Evolutionary conservation across 2,888 invertebrate species (phyloP), one percentile per base, ranked within the genome.

Genomic region (Ornithoptera alexandrae): DNA sequence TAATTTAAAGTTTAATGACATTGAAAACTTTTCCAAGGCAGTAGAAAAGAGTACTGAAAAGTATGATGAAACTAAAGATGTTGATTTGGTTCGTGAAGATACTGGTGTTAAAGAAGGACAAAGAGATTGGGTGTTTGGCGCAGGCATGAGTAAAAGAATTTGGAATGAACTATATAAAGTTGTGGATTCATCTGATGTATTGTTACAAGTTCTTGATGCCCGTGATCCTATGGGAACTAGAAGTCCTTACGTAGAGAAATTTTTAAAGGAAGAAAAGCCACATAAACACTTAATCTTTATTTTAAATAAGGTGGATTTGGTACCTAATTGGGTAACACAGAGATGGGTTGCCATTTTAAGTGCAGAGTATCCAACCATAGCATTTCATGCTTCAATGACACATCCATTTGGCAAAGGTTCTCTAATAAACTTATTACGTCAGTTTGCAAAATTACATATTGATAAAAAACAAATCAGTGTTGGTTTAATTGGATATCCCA

Each of bases 131-230:
- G 96, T 98, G 2, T 98, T 98, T 95, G 96, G 95, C 66, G 98
- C 98, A 39, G 98, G 99, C 0, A 98, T 98, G 89, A 99, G 99
- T 78, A 97, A 95, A 89, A 94, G 99, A 77, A 98, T 99, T 80
- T 99, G 99, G 99, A 98, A 98, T 92, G 99, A 99, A 85, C 88
- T 99, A 61, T 98, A 99, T 85, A 99, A 99, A 94, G 99, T 99
- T 42, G 95, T 99, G 68, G 99, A 99, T 87, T 98, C 99, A 3
- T 98, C 99, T 0, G 99, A 99, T 94, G 98, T 99, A 6, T 90
- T 99, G 20, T 89, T 99, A 42, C 98, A 99, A 92, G 97, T 99
- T 5, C 92, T 99, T 72, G 99, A 99, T 93, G 99, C 99, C 0
- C 94, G 99, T 74, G 99, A 99, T 93, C 99, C 99, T 0, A 94